Conservation (phyloP, 2,113 vertebrate species). For the Oncorhynchus clarkii region DNA sequence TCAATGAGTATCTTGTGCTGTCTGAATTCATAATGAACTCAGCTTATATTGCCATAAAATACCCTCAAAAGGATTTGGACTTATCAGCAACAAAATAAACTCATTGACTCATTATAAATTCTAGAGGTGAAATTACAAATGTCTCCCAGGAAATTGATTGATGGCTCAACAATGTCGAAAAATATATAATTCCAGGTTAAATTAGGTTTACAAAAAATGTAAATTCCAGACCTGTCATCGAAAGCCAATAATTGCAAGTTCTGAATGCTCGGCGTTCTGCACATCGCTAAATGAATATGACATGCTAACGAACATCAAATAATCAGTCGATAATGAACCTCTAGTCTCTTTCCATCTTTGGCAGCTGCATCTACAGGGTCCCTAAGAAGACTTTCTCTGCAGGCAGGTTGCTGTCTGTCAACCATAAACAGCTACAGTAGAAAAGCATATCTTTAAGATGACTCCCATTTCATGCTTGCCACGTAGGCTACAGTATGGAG, state of each 20-base stretch:
- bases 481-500: not conserved
- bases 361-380: not conserved
- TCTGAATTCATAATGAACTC: not conserved
- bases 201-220: conserved; percentile 21
- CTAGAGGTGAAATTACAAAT: not conserved
- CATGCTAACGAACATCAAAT: conserved; percentile 28
- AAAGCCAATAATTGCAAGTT: conserved; percentile 6
- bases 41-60: not conserved
- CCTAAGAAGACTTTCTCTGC: not conserved
- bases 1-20: not conserved
- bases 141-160: conserved; percentile 22
- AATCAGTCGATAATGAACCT: conserved; percentile 30
- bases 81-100: not conserved
- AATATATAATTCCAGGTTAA: conserved; percentile 9
- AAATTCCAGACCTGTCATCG: conserved; percentile 25
- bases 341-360: not conserved
- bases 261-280: not conserved
- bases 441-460: not conserved
- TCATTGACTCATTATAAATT: not conserved
- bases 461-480: not conserved
- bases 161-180: conserved; percentile 7
- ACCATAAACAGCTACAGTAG: too few species aligned
- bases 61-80: not conserved
- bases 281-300: conserved; percentile 26
- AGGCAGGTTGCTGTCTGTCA: too few species aligned